A percentile compares a stretch with the other conserved stretches of the same genome.
Conservation (phyloP, 1,140 invertebrate genomes). For the Papilio helenus region DNA sequence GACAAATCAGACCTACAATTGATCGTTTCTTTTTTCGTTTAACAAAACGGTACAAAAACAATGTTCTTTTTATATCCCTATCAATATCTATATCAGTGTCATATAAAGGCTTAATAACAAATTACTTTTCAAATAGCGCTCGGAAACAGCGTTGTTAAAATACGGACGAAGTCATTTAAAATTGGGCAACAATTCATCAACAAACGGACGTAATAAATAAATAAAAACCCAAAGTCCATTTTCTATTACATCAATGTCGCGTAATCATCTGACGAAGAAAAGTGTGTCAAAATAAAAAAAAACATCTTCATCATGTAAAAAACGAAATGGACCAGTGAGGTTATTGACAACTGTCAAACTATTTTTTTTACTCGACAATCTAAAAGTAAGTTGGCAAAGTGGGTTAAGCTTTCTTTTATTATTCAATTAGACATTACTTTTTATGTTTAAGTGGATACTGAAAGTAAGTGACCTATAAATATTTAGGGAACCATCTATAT, state of each 20-base stretch:
- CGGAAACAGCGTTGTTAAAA: not conserved
- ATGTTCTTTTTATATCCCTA: not conserved
- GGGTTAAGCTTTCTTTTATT: constrained; percentile 34
- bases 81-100: not conserved
- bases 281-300: constrained; percentile 65
- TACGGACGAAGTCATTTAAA: constrained; percentile 3
- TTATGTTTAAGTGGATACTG: constrained; percentile 31
- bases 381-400: constrained; percentile 24
- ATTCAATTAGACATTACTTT: constrained; percentile 40
- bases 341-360: constrained; percentile 32
- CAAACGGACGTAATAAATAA: constrained; percentile 12
- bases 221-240: constrained; percentile 46
- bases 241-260: constrained; percentile 63
- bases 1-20: not conserved
- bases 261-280: constrained; percentile 65
- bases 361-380: constrained; percentile 25
- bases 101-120: constrained; percentile 28
- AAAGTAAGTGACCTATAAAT: constrained; percentile 18
- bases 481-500: not conserved
- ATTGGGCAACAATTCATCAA: not conserved
- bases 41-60: not conserved
- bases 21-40: not conserved
- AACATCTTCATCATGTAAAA: constrained; percentile 48
- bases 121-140: constrained; percentile 2
- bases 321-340: constrained; percentile 44